Conservation (phyloP, 2,113 vertebrate genomes). For the Hylia prasina region DNA sequence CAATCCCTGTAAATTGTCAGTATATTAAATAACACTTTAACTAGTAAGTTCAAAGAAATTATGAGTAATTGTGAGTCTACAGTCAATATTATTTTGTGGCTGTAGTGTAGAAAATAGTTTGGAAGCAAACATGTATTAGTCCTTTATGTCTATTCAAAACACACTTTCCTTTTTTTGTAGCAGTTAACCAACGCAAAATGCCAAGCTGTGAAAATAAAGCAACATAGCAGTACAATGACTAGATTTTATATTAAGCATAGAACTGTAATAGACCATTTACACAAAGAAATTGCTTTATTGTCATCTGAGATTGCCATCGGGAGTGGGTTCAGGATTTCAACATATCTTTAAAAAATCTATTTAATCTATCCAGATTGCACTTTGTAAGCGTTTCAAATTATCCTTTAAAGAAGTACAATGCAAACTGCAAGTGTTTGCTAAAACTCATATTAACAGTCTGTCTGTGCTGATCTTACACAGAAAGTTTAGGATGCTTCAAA, state of each 20-base stretch:
- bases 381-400: background rate
- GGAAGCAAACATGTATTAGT: background rate
- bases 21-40: background rate
- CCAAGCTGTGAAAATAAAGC: background rate
- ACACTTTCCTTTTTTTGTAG: background rate
- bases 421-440: background rate
- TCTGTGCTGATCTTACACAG: background rate
- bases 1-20: background rate
- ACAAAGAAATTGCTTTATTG: background rate
- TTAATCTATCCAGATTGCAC: background rate
- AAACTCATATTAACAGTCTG: rapidly evolving
- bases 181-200: background rate
- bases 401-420: background rate
- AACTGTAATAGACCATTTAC: background rate
- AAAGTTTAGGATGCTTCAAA: background rate
- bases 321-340: background rate
- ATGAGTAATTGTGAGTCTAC: background rate
- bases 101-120: background rate
- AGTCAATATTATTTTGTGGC: background rate
- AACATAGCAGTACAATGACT: background rate
- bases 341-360: background rate
- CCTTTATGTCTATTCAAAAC: background rate
- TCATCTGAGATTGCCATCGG: background rate
- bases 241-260: background rate
- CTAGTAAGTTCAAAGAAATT: background rate